Base-by-base conservation (phyloP, 2,797 vertebrate genomes). In the Lindbergichthys nudifrons region DNA sequence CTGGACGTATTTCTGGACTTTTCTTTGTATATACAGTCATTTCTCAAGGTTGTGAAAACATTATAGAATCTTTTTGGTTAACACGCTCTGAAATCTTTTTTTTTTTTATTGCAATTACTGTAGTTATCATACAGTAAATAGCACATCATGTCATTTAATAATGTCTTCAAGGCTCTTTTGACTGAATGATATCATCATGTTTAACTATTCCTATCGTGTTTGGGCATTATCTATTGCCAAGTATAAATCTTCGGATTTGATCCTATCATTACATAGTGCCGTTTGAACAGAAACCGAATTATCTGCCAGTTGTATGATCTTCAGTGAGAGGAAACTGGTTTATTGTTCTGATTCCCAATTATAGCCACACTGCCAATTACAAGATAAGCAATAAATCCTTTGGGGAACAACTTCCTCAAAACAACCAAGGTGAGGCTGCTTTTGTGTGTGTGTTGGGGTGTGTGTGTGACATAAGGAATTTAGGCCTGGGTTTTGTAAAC, bases 1-100 rank as follows among this genome's bases (percentile, higher is more conserved):
- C 53, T 69, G 63, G 61, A 87, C 65, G 87, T 89, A 87, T 92
- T 92, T 90, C 79, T 83, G 68, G 84, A 86, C 84, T 82, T 86
- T 76, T 85, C 87, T 83, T 85, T 85, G 78, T 84, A 42, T 89
- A 86, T 83, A 87, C 75, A 91, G 83, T 84, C 56, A 90, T 87
- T 90, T 91, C 82, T 90, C 87, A 87, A 84, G 82, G 87, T 89
- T 86, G 83, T 79, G 82, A 87, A 93, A 93, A 89, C 87, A 91
- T 77, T 70, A 70, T 43, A 77, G 68, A 71, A 79, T 73, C 69
- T 76, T 79, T 82, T 78, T 75, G 66, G 80, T 83, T 78, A 70
- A 78, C 66, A 58, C 30, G 21, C 45, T 77, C 73, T 58, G 23
- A 86, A 79, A 82, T 53, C 48, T 65, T 81, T 76, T 48, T 26